Percentiles rank a stretch among this genome's conserved stretches.
Evolutionary conservation across 1,140 invertebrate genomes (phyloP).

Genomic region (Drosophila paulistorum): DNA sequence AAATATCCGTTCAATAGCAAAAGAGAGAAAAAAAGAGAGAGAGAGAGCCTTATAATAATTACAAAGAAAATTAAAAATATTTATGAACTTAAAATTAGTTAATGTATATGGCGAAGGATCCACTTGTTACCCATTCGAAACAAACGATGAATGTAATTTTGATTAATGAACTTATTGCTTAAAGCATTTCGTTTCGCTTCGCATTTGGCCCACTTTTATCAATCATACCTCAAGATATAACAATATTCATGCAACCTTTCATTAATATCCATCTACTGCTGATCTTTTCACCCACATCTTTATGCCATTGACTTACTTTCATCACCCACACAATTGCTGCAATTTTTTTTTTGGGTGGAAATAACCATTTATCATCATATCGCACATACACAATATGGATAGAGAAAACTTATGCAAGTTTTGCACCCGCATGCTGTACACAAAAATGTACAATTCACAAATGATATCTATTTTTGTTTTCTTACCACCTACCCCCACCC

Average conservation of each 20-base stretch:
- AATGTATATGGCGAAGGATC: too few species aligned
- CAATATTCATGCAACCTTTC: background rate
- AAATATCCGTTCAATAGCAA: too few species aligned
- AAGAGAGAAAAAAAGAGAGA: too few species aligned
- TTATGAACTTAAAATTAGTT: too few species aligned
- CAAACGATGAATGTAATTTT: constrained; percentile 17
- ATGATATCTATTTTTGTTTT: constrained; percentile 34
- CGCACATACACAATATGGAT: too few species aligned
- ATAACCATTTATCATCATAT: constrained; percentile 50
- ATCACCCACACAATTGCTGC: constrained; percentile 48
- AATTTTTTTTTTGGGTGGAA: background rate
- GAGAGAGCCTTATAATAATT: too few species aligned
- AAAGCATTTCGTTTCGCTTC: constrained; percentile 1
- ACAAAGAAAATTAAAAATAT: too few species aligned
- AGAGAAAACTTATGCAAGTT: constrained; percentile 28
- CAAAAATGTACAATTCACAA: constrained; percentile 49
- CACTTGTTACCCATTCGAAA: background rate
- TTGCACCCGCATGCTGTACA: constrained; percentile 50
- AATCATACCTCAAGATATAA: constrained; percentile 20
- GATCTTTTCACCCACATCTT: constrained; percentile 19
- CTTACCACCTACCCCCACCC: background rate
- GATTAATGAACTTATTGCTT: constrained; percentile 50
- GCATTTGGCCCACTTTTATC: constrained; percentile 20
- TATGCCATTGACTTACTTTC: constrained; percentile 54
- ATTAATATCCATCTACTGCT: background rate